Evolutionary conservation across 2,888 invertebrate species (phyloP), one percentile per base, ranked within the genome.

Genomic region (Platynereis dumerilii): DNA sequence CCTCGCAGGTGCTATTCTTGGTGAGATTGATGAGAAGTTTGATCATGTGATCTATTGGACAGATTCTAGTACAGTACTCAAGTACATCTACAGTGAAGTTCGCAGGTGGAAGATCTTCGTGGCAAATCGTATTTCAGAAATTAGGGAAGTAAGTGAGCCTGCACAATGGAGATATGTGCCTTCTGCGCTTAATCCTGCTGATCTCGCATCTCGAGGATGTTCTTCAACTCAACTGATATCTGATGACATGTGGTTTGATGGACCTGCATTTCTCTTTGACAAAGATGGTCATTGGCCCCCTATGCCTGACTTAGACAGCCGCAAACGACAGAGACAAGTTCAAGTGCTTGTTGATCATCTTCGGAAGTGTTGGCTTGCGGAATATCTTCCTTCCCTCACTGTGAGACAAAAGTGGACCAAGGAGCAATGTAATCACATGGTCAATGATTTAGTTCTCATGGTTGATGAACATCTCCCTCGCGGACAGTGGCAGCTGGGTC

Each of bases 161-260:
- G 60, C 68, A 0, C 54, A 69, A 7, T 75, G 76, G 76, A 53
- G 66, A 53, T 74, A 80, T 64, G 72, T 79, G 1, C 62, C 64
- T 0, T 70, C 75, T 0, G 55, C 67, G 1, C 58, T 69, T 5
- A 81, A 80, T 65, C 78, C 80, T 20, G 80, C 80, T 1, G 79
- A 80, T 48, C 64, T 74, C 28, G 74, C 12, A 0, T n/a, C n/a
- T n/a, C n/a, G n/a, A n/a, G n/a, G n/a, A n/a, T n/a, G n/a, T n/a
- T n/a, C n/a, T n/a, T n/a, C n/a, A n/a, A n/a, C n/a, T n/a, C n/a
- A n/a, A n/a, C n/a, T n/a, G n/a, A n/a, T n/a, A n/a, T n/a, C n/a
- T n/a, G n/a, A n/a, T n/a, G n/a, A n/a, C n/a, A n/a, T n/a, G n/a
- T n/a, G n/a, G n/a, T n/a, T n/a, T n/a, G 22, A 2, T 7, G 69